Evolutionary conservation across 2,797 vertebrate species (phyloP), one percentile per base, ranked within the genome.

Genomic region (Botia almorhae): DNA sequence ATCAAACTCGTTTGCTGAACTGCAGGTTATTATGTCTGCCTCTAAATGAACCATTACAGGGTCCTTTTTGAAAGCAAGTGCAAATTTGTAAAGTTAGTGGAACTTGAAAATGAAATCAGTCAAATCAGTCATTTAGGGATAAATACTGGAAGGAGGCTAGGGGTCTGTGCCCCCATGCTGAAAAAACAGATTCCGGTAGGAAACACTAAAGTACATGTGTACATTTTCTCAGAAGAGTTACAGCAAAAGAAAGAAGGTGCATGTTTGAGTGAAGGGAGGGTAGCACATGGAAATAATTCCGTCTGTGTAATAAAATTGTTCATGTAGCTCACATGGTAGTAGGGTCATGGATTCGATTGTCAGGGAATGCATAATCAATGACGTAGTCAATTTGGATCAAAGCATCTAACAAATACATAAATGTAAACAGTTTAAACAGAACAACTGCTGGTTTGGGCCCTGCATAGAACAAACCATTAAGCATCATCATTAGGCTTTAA

Each of bases 21-120:
- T 63, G 60, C 60, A 63, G 60, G 29, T 63, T 63, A 63, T 63
- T 63, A 63, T 63, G 60, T 63, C 60, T 63, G 6, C 29, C 26
- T 63, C 4, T 29, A 63, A 63, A 63, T 63, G 60, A 63, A 29
- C 60, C 60, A 17, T 63, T 33, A 63, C 23, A 13, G 1, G 3
- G 13, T 63, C 13, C 60, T 63, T 29, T 58, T 33, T 63, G 60
- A 63, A 63, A 63, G 26, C 60, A 6, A 33, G 23, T 16, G 60
- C 26, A 10, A 63, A 21, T 63, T 33, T 63, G 60, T 63, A 33
- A 63, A 63, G 60, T 63, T 63, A 63, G 60, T 33, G 6, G 26
- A 63, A 26, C 21, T 56, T 21, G 11, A 19, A 46, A 56, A 56
- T 56, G n/a, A 56, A 56, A 60, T 60, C 55, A 21, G 55, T 58